Evolutionary conservation across 1,140 invertebrate genomes (phyloP).

Genomic region (Cecropterus lyciades): DNA sequence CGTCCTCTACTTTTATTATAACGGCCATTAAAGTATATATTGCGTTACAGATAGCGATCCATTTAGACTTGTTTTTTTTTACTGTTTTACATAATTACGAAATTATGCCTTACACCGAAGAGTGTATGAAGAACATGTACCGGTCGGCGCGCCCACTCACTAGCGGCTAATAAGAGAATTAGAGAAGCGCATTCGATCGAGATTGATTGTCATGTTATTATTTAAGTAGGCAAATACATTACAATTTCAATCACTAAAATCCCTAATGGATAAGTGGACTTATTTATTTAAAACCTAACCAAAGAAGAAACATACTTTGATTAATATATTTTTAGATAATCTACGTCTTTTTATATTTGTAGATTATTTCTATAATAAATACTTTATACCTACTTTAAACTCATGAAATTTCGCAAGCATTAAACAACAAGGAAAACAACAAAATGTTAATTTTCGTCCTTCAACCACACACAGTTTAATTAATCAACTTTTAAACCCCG

Average conservation of each 20-base stretch:
- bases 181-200: conserved; percentile 64
- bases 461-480: too few relatives aligned
- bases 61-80: conserved; percentile 74
- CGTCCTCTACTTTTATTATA: conserved; percentile 73
- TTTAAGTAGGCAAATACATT: conserved; percentile 69
- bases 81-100: conserved; percentile 80
- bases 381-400: too few relatives aligned
- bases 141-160: conserved; percentile 63
- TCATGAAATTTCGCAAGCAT: too few relatives aligned
- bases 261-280: conserved; percentile 50
- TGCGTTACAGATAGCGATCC: conserved; percentile 75
- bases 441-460: too few relatives aligned
- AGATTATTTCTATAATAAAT: too few relatives aligned
- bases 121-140: conserved; percentile 43
- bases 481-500: too few relatives aligned
- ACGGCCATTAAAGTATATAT: conserved; percentile 71
- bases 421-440: too few relatives aligned
- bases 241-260: conserved; percentile 53
- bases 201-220: conserved; percentile 76
- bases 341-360: conserved; percentile 12
- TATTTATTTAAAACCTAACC: too few relatives aligned
- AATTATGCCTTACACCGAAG: conserved; percentile 75
- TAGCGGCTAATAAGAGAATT: conserved; percentile 61
- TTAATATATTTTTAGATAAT: too few relatives aligned
- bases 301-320: too few relatives aligned